phyloP scores from a whole-genome alignment of 2,113 vertebrate genomes.

The Heterotilapia buettikoferi region DNA sequence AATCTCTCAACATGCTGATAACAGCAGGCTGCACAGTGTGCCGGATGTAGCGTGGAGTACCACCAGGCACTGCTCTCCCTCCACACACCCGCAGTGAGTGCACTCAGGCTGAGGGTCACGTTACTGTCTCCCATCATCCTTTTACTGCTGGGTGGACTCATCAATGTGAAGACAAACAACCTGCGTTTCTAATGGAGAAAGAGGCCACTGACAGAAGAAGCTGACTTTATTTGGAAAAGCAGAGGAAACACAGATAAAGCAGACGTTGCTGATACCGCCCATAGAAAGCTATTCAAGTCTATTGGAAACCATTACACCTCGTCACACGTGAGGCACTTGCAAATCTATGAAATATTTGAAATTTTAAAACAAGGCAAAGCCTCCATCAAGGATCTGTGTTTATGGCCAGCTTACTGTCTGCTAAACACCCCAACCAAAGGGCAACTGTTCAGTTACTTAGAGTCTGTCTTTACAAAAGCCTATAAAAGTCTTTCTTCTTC shows the following conservation, averaged over 20 bases:
- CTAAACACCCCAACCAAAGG: background rate
- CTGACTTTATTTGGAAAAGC: background rate
- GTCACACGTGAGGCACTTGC: accelerated
- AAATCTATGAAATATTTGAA: background rate
- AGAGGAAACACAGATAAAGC: background rate
- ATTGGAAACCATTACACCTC: background rate
- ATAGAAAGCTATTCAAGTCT: accelerated
- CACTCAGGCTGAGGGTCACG: background rate
- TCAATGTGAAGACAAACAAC: background rate
- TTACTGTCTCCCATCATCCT: background rate
- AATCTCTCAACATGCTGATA: background rate
- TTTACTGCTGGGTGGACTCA: background rate
- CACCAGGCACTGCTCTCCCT: background rate
- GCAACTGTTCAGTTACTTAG: background rate
- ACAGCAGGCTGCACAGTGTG: background rate
- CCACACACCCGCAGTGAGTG: background rate
- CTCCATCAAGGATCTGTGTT: background rate
- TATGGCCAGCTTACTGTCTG: background rate
- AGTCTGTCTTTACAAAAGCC: background rate
- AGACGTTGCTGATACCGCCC: background rate
- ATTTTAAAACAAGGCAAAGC: background rate
- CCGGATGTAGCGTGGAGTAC: background rate
- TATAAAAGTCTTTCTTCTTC: background rate
- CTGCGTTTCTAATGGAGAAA: background rate
- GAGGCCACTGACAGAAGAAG: background rate